phyloP scores from a whole-genome alignment of 2,888 invertebrate species.

The Pristionchus entomophagus region DNA sequence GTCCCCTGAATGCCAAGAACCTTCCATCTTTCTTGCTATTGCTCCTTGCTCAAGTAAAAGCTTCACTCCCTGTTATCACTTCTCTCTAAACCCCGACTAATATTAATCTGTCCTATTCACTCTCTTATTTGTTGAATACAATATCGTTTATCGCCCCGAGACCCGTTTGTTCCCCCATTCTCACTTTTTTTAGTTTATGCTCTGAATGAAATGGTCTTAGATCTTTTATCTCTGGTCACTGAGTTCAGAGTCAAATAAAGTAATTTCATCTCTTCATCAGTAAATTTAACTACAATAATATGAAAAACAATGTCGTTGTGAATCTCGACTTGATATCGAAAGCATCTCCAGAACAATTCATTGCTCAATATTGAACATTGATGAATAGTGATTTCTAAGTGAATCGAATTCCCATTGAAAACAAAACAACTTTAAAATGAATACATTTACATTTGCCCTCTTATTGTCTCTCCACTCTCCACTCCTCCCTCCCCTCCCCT shows the following conservation, averaged over 20 bases:
- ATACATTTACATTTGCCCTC: too few relatives aligned
- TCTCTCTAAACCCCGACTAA: background rate
- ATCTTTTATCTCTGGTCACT: background rate
- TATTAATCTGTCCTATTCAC: conserved; percentile 23
- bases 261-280: background rate
- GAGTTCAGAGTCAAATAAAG: conserved; percentile 27
- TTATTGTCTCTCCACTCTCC: too few relatives aligned
- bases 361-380: too few relatives aligned
- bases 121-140: conserved; percentile 21
- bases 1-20: background rate
- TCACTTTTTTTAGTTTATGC: background rate
- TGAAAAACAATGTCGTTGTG: background rate
- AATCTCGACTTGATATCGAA: background rate
- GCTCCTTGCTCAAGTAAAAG: background rate
- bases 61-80: background rate
- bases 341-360: too few relatives aligned
- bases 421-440: too few relatives aligned
- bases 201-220: background rate
- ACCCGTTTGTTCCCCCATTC: background rate
- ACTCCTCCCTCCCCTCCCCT: too few relatives aligned
- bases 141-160: background rate
- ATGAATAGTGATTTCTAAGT: too few relatives aligned
- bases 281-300: background rate
- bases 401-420: too few relatives aligned
- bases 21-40: background rate